Evolutionary conservation across 1,140 invertebrate genomes (phyloP).

Genomic region (Araneus ventricosus): DNA sequence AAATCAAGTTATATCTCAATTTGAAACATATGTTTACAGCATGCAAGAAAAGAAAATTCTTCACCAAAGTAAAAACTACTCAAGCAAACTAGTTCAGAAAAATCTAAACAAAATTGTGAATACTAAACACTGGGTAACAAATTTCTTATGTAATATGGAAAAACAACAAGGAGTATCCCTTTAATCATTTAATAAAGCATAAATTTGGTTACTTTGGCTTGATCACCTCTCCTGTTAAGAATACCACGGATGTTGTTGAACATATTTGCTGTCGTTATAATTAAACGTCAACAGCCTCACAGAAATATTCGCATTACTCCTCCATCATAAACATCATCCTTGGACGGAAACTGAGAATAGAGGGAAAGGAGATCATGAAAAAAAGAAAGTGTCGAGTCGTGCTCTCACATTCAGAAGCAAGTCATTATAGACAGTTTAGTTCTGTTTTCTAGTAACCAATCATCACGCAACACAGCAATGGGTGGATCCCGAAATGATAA

Average conservation of each 20-base stretch:
- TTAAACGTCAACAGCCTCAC: neutral
- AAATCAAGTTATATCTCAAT: too few species aligned
- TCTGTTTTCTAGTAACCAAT: neutral
- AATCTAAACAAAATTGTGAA: neutral
- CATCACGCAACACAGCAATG: neutral
- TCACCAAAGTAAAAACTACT: too few species aligned
- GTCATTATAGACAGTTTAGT: neutral
- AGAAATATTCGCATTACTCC: slow-evolving; percentile 40
- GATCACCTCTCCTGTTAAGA: slow-evolving; percentile 52
- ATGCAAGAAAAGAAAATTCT: too few species aligned
- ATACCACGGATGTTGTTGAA: slow-evolving; percentile 57
- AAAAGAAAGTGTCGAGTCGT: neutral
- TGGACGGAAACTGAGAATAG: slow-evolving; percentile 5
- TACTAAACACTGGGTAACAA: neutral
- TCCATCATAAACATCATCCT: slow-evolving; percentile 24
- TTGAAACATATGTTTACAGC: too few species aligned
- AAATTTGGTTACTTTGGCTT: slow-evolving; percentile 41
- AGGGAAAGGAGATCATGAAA: neutral
- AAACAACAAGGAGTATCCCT: neutral
- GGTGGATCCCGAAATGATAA: neutral
- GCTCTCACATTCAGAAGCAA: neutral
- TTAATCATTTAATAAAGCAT: neutral
- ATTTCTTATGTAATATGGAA: neutral
- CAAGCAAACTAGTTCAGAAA: neutral
- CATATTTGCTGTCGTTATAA: slow-evolving; percentile 26